Evolutionary conservation across 2,113 vertebrate genomes (phyloP), one percentile per base, ranked within the genome.

Genomic region (Sinocyclocheilus anshuiensis): DNA sequence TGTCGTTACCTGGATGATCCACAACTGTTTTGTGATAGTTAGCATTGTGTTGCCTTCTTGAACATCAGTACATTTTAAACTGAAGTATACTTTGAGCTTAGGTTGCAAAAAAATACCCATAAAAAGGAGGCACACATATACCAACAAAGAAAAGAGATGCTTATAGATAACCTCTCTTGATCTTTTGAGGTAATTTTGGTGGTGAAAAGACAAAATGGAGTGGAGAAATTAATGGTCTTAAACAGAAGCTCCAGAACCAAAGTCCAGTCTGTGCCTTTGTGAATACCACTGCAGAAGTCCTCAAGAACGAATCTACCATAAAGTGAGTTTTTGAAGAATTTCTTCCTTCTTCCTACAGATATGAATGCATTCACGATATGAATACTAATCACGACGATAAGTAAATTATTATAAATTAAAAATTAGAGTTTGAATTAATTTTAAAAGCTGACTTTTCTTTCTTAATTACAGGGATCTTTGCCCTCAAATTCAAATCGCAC

Each of bases 191-290:
- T 53, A 53, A 53, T 16, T 53, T 53, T 16, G 50, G 50, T 1
- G 50, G 26, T 22, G 85, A 89, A 20, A 84, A 22, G 57, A 75
- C 84, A 0, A 67, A n/a, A 65, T 92, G 91, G 92, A 87, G 48
- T 0, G 6, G 39, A 33, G 78, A 89, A 33, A 79, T 89, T 0
- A 20, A 4, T 0, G 5, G 1, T 0, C 57, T 92, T 20, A 86
- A 79, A 74, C 16, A 3, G 6, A 55, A 69, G 15, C 20, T 89
- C 22, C 13, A 0, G 0, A 67, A 0, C 0, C 0, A 1, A 16
- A 87, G 86, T 1, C 24, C 48, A 18, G 26, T 91, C 2, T 93
- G 93, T 78, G 18, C 80, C 7, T 3, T 83, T 81, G 45, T 89
- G 57, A 89, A 78, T 45, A 0, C 16, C 0, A 0, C 1, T 4